Conservation (phyloP, 2,888 invertebrate genomes). For the Drosophila monieri region DNA sequence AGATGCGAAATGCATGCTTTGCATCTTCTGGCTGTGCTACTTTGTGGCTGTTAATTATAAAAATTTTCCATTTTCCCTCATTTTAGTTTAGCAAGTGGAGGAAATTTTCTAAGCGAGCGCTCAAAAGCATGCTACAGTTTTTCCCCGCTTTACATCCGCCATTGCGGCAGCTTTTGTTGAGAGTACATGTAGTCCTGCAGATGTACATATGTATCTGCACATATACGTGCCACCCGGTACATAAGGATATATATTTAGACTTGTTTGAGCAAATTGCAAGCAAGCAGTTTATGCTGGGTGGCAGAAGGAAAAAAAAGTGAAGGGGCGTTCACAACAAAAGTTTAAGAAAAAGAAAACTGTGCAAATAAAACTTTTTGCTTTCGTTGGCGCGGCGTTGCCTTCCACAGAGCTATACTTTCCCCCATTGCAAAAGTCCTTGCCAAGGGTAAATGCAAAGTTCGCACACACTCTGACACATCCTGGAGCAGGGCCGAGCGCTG, state of each 20-base stretch:
- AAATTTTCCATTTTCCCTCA: slow-evolving; percentile 62
- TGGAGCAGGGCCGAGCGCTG: neutral
- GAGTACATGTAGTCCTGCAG: neutral
- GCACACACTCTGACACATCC: slow-evolving; percentile 47
- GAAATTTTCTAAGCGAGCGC: slow-evolving; percentile 65
- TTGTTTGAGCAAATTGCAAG: slow-evolving; percentile 75
- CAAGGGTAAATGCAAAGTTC: slow-evolving; percentile 82
- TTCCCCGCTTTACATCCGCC: slow-evolving; percentile 46
- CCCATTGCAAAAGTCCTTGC: slow-evolving; percentile 75
- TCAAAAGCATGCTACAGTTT: slow-evolving; percentile 76
- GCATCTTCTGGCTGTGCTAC: slow-evolving; percentile 65
- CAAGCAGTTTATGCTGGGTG: slow-evolving; percentile 64
- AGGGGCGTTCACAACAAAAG: slow-evolving; percentile 63
- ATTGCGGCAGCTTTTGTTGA: slow-evolving; percentile 66
- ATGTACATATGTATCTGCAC: slow-evolving; percentile 31
- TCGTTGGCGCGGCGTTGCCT: slow-evolving; percentile 44
- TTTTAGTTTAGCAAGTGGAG: slow-evolving; percentile 27
- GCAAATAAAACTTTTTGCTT: slow-evolving; percentile 80
- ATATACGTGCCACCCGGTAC: slow-evolving; percentile 7
- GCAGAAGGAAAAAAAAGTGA: neutral
- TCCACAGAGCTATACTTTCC: slow-evolving; percentile 40
- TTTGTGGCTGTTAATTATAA: slow-evolving; percentile 77
- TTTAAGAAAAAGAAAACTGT: slow-evolving; percentile 74
- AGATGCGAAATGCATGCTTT: slow-evolving; percentile 47
- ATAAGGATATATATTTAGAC: slow-evolving; percentile 47